Evolutionary conservation across 1,140 invertebrate genomes (phyloP), one percentile per base, ranked within the genome.

Genomic region (Camponotus pennsylvanicus): DNA sequence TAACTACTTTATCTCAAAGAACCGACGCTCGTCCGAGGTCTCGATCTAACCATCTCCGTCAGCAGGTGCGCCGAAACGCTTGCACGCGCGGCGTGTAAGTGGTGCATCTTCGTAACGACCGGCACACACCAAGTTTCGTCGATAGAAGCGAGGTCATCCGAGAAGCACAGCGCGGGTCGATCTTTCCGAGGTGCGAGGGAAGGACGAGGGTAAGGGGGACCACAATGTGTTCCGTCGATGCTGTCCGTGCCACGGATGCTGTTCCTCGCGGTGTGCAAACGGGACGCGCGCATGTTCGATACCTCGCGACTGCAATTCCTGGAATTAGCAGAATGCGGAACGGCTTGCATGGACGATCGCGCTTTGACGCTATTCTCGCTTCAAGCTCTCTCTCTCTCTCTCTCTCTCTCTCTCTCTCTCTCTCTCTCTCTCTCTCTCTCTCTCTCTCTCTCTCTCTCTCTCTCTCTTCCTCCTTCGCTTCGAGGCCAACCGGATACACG

Each of bases 241-340:
- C 82, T 63, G 75, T 49, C 85, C 88, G 80, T 89, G 89, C 89
- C 85, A 90, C 57, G 63, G 89, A 90, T 89, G 89, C 85, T 87
- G 88, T 55, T 42, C 66, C 77, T 76, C 88, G 87, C 71, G 87
- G 88, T 86, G 79, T 49, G 79, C 69, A 67, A 71, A 52, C 63
- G 84, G 88, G 76, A 89, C 71, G 77, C 71, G 85, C 88, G 84
- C 88, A 89, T 89, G 87, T 89, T 83, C 88, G 88, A 89, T 89
- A 63, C 78, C 70, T 89, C 79, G 83, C 88, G 85, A 61, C 77
- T 88, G 88, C 86, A 89, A 90, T 90, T 88, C 80, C 88, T 85
- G 88, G 89, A 87, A 90, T 90, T 90, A 90, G 86, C 89, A 90
- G 89, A 90, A 90, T 90, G 78, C 77, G 57, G 78, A 84, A 87